Conservation (phyloP, 1,140 invertebrate genomes). For the Tachypleus tridentatus region DNA sequence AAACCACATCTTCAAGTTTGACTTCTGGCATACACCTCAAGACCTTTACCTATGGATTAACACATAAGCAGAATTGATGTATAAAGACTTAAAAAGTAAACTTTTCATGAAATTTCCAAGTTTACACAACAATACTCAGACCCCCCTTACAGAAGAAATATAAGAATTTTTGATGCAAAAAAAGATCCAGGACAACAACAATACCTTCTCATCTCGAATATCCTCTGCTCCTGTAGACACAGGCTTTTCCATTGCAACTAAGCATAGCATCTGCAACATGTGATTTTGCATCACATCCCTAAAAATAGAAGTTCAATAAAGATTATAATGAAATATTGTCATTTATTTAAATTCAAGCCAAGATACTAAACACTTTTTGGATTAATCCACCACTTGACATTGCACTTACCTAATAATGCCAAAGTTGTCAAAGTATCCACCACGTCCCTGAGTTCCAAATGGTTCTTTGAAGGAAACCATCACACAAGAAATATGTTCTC, state of each 20-base stretch:
- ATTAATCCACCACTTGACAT: no score
- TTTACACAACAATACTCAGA: neutral
- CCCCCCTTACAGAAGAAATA: no score
- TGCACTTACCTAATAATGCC: slow-evolving; percentile 71
- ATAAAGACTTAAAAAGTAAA: neutral
- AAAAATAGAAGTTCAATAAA: slow-evolving; percentile 10
- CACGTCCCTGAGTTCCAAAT: slow-evolving; percentile 94
- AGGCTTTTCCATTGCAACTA: slow-evolving; percentile 99
- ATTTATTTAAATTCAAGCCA: no score
- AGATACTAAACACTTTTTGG: no score
- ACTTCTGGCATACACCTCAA: slow-evolving; percentile 72
- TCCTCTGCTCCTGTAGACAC: slow-evolving; percentile 87
- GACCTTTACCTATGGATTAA: slow-evolving; percentile 64
- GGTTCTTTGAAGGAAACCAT: slow-evolving; percentile 98
- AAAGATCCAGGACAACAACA: no score
- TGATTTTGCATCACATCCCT: slow-evolving; percentile 99
- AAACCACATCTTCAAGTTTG: slow-evolving; percentile 65
- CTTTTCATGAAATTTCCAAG: slow-evolving; percentile 4
- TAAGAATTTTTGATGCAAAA: no score
- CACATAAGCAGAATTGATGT: slow-evolving; percentile 2
- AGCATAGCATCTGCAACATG: slow-evolving; percentile 86
- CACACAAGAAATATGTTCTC: slow-evolving; percentile 89
- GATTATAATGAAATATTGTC: no score
- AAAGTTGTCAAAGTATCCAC: slow-evolving; percentile 97
- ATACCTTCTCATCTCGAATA: slow-evolving; percentile 89